Conservation (phyloP, 2,888 invertebrate genomes). For the Patella caerulea region DNA sequence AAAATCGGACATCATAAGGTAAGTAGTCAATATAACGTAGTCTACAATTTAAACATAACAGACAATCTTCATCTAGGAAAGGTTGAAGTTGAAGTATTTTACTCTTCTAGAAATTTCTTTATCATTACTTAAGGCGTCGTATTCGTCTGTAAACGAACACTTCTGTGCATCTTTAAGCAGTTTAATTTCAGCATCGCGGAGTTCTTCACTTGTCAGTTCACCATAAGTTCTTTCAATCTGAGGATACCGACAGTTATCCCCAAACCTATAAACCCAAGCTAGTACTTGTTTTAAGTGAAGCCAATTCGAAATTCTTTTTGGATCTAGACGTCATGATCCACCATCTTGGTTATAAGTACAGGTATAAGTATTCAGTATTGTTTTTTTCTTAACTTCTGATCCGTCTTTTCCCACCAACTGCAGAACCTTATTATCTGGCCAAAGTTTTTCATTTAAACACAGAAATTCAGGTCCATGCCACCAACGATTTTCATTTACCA, state of each 20-base stretch:
- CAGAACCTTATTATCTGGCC: no score
- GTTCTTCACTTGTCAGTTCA: conserved; percentile 21
- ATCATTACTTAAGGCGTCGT: neutral
- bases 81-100: conserved; percentile 23
- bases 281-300: no score
- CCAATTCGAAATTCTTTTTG: no score
- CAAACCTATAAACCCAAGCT: conserved; percentile 25
- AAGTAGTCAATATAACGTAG: conserved; percentile 20
- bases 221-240: neutral
- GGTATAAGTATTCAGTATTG: no score
- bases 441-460: no score
- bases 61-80: conserved; percentile 24
- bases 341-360: no score
- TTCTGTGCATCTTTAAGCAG: conserved; percentile 22
- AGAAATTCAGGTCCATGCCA: no score
- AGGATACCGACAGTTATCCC: conserved; percentile 23
- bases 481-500: no score
- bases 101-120: conserved; percentile 8
- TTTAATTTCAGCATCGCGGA: conserved; percentile 14
- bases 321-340: no score
- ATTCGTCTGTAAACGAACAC: conserved; percentile 25
- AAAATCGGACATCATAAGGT: conserved; percentile 22
- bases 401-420: no score
- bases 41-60: conserved; percentile 17
- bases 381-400: no score